A percentile compares a stretch with the other conserved stretches of the same genome.
phyloP scores from a whole-genome alignment of 2,888 invertebrate species.

The Cybosia mesomella region DNA sequence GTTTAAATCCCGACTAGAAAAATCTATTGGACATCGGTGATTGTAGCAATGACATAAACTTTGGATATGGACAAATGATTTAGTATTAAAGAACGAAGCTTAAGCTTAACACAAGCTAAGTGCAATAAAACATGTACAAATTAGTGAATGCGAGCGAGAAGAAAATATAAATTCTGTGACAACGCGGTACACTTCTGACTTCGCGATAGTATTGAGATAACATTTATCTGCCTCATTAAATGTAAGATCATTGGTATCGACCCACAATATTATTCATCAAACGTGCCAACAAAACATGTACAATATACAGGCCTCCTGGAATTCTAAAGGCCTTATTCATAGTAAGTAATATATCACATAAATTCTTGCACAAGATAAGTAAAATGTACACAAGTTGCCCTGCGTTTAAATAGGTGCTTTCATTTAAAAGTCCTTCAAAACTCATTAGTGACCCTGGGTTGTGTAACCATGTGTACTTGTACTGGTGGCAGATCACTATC shows the following conservation, averaged over 20 bases:
- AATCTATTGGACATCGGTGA: too few relatives aligned
- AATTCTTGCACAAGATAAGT: conserved; percentile 4
- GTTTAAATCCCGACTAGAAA: neutral
- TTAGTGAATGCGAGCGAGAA: neutral
- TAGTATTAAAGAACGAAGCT: neutral
- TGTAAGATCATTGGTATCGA: neutral
- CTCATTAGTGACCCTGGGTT: neutral
- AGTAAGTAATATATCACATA: neutral
- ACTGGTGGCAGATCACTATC: neutral
- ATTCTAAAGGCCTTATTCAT: neutral
- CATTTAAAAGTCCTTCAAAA: conserved; percentile 2
- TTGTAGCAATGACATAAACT: neutral
- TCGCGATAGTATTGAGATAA: neutral
- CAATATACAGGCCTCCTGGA: neutral
- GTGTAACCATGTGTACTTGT: neutral
- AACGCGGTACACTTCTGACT: neutral
- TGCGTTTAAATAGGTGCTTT: conserved; percentile 1
- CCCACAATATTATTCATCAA: neutral
- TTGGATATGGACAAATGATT: neutral
- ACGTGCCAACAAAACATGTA: neutral
- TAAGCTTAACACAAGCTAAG: neutral
- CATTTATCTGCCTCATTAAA: neutral
- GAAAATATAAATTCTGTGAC: neutral
- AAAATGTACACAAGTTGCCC: conserved; percentile 1
- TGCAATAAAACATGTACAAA: neutral